A percentile compares a stretch with the other conserved stretches of the same genome.
Conservation (phyloP, 1,140 invertebrate genomes). For the Apis florea region DNA sequence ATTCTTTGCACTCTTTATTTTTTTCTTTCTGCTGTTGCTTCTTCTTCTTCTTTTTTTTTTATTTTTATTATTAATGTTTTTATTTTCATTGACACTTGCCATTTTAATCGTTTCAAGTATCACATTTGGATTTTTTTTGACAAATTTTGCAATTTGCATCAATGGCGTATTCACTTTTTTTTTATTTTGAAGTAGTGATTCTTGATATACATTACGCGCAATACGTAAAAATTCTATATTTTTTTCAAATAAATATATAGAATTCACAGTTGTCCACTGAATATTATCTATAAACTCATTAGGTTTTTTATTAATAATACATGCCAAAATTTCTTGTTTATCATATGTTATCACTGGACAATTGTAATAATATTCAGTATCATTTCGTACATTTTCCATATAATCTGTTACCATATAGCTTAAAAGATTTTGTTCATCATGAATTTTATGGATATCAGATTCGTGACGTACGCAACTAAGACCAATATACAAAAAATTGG, state of each 20-base stretch:
- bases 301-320: no score
- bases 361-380: slow-evolving; percentile 16
- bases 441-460: slow-evolving; percentile 2
- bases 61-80: rapidly evolving
- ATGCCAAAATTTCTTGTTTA: not conserved
- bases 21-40: rapidly evolving
- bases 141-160: slow-evolving; percentile 7
- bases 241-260: not conserved
- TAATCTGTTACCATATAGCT: not conserved
- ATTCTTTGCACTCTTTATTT: not conserved
- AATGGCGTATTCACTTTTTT: not conserved
- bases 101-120: not conserved
- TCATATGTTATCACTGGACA: not conserved
- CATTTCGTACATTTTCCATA: not conserved
- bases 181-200: no score
- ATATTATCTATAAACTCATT: not conserved
- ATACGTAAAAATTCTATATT: not conserved
- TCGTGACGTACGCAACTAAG: not conserved
- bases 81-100: not conserved
- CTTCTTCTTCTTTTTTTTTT: not conserved
- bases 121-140: not conserved
- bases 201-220: not conserved
- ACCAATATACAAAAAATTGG: slow-evolving; percentile 8
- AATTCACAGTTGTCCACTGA: not conserved
- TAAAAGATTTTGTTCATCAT: not conserved